phyloP scores from a whole-genome alignment of 2,113 vertebrate genomes.

The Piaya cayana region DNA sequence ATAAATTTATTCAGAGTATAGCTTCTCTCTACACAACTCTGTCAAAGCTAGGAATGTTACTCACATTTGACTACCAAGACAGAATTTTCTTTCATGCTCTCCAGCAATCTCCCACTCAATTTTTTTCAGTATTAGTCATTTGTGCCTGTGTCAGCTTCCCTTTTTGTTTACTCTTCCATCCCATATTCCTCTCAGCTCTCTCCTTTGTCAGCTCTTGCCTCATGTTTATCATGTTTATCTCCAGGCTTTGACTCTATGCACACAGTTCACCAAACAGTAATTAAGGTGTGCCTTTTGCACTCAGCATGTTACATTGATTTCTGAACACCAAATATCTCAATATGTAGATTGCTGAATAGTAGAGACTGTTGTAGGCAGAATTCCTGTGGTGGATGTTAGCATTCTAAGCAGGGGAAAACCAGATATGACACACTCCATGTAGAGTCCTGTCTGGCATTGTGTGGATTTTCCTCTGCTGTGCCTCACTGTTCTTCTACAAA shows the following conservation, averaged over 20 bases:
- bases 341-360: background rate
- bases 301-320: background rate
- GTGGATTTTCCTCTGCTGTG: slow-evolving; percentile 6
- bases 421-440: background rate
- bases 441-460: background rate
- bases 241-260: background rate
- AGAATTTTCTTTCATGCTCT: background rate
- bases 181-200: background rate
- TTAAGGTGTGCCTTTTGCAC: background rate
- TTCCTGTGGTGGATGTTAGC: slow-evolving; percentile 10
- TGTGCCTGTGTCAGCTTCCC: background rate
- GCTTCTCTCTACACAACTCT: background rate
- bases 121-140: background rate
- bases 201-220: background rate
- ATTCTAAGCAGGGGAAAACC: background rate
- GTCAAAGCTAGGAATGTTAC: background rate
- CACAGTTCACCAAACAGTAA: background rate
- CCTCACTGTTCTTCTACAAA: background rate
- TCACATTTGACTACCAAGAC: background rate
- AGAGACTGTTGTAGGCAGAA: background rate
- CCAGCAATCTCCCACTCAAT: background rate
- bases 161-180: background rate
- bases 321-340: background rate
- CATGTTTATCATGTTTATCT: background rate
- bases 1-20: background rate